Evolutionary conservation across 2,113 vertebrate genomes (phyloP).

Genomic region (Catagonus wagneri): DNA sequence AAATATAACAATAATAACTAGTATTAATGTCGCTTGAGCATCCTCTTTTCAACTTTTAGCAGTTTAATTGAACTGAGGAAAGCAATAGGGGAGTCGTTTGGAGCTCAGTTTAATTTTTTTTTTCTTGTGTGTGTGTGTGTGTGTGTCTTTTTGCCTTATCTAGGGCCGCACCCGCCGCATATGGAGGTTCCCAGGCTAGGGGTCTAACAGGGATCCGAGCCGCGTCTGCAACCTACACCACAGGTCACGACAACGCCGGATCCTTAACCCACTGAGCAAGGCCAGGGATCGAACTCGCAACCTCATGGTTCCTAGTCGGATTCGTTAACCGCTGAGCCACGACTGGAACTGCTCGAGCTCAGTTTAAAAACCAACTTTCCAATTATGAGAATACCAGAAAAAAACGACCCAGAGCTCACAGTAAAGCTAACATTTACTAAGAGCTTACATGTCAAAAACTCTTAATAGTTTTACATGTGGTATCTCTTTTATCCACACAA

Average conservation of each 20-base stretch:
- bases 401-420: not conserved
- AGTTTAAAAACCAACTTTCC: not conserved
- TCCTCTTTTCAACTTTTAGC: not conserved
- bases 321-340: too few relatives aligned
- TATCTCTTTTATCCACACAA: not conserved
- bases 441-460: not conserved
- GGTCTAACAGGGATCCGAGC: too few relatives aligned
- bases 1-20: not conserved
- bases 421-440: not conserved
- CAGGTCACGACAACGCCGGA: too few relatives aligned
- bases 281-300: too few relatives aligned
- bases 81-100: not conserved
- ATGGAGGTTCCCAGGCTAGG: too few relatives aligned
- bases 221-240: too few relatives aligned
- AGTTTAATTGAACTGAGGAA: not conserved
- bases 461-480: not conserved
- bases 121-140: too few relatives aligned
- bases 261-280: too few relatives aligned
- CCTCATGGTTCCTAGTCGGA: too few relatives aligned
- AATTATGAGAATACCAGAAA: not conserved
- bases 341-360: not conserved
- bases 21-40: not conserved
- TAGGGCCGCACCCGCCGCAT: too few relatives aligned
- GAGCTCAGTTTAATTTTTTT: not conserved
- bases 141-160: too few relatives aligned